Evolutionary conservation across 2,113 vertebrate species (phyloP), one percentile per base, ranked within the genome.

Genomic region (Oreotrochilus melanogaster): DNA sequence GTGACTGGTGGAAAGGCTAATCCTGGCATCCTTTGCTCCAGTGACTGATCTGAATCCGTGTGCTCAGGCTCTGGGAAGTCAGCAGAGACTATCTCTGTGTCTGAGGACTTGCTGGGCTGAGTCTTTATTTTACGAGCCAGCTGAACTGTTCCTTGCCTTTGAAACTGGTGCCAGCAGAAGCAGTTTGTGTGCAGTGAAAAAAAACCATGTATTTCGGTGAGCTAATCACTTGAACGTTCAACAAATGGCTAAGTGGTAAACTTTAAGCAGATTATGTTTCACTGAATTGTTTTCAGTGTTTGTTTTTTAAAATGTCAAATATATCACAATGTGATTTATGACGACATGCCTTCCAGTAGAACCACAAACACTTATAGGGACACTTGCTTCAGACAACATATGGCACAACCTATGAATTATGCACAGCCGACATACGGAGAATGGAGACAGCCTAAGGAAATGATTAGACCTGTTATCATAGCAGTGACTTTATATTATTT

Each of bases 331-430:
- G 43, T 89, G 93, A 80, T 96, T 94, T 92, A 80, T 73, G 85
- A 82, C 92, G 89, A 87, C 75, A 31, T 85, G 90, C 79, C 91
- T 96, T 95, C 5, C 0, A 89, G 94, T 73, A 78, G 72, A 86
- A 78, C 84, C 69, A 80, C 31, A 53, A 89, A 88, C 94, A 92
- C 86, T 94, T 97, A 75, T 6, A 91, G 71, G 86, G 74, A 71
- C 61, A 75, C 86, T 91, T 91, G 43, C 65, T 97, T 90, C 92
- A 96, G 93, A 91, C 95, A 85, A 28, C 97, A 96, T 97, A 95
- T 97, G 96, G 92, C 81, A 88, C 80, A 78, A 73, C 60, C 75
- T 92, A 97, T 98, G 92, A 97, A 98, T 97, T 97, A 97, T 97
- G 96, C 94, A 97, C 93, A 95, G 84, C 85, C 33, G 8, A 11